Percentiles rank a stretch among this genome's conserved stretches.
phyloP scores from a whole-genome alignment of 2,888 invertebrate genomes.

The Cosmorhoe ocellata region DNA sequence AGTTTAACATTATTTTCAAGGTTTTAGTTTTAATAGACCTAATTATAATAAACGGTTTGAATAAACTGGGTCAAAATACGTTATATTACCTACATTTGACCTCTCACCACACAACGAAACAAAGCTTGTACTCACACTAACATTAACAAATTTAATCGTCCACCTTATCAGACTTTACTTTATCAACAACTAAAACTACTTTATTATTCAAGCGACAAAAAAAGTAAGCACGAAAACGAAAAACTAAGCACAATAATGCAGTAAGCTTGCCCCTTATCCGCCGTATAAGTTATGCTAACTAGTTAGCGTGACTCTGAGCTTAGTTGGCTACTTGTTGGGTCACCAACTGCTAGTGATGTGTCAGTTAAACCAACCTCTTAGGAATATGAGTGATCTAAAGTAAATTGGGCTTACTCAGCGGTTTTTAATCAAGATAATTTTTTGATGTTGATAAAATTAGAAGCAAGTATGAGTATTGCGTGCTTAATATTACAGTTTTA shows the following conservation, averaged over 20 bases:
- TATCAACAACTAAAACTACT: constrained; percentile 32
- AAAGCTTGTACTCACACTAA: constrained; percentile 16
- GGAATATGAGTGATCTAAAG: constrained; percentile 21
- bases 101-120: neutral
- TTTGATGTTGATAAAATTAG: neutral
- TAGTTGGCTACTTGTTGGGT: constrained; percentile 19
- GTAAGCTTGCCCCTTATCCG: constrained; percentile 63
- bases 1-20: too few relatives aligned
- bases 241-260: constrained; percentile 59
- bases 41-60: too few relatives aligned
- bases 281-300: constrained; percentile 70
- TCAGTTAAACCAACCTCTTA: constrained; percentile 14
- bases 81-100: constrained; percentile 10
- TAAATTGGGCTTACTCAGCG: constrained; percentile 16
- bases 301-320: constrained; percentile 54
- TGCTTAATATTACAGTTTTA: too few relatives aligned
- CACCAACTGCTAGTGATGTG: constrained; percentile 21
- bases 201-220: constrained; percentile 40
- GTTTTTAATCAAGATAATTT: constrained; percentile 8
- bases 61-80: constrained; percentile 15
- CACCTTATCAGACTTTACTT: constrained; percentile 24
- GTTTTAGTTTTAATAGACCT: too few relatives aligned
- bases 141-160: constrained; percentile 25
- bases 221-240: constrained; percentile 50
- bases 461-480: too few relatives aligned